Base-by-base conservation (phyloP, 1,140 invertebrate species). In the Platyura marginata region DNA sequence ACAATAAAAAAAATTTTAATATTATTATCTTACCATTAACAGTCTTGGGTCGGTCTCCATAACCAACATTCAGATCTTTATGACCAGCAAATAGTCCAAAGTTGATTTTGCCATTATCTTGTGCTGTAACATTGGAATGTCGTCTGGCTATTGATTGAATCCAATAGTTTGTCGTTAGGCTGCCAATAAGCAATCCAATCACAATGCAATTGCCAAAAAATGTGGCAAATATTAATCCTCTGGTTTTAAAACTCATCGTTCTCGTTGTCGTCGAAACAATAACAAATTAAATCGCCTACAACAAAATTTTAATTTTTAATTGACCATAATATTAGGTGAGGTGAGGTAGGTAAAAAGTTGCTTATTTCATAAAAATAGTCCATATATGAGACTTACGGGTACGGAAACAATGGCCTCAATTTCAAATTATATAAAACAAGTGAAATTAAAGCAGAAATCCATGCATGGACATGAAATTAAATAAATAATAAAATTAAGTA, bases 81-180 rank as follows among this genome's bases (percentile, higher is more conserved):
- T 74, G 77, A 0, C 88, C 87, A 47, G 81, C 72, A 52, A 93
- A 83, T 1, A 93, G 66, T 0, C 88, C 88, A 52, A 89, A 84
- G 52, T 81, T 72, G 34, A 93, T 73, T 48, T 71, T 68, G 2
- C 83, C 87, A 38, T 77, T 77, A 34, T 81, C 85, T 48, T 79
- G 72, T 44, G 47, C 47, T 21, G 64, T 54, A 0, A 78, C 70
- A 55, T 80, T 81, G 1, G 68, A 68, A 0, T 69, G 67, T 45
- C 78, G 62, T 37, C 73, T 72, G 2, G 87, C 82, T 45, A 66
- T 69, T 0, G 86, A 81, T 22, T 77, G 75, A 1, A 89, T 74
- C 91, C 91, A 95, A 50, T 85, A 76, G 49, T 86, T 81, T 1
- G 88, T 93, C 1, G 82, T 85, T 43, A 94, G 61, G 21, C 85